A percentile compares a stretch with the other conserved stretches of the same genome.
These are phyloP conservation scores for Gasterosteus aculeatus DNA, from an alignment of 2,113 vertebrate species.

Conservation along the genomic window DNA sequence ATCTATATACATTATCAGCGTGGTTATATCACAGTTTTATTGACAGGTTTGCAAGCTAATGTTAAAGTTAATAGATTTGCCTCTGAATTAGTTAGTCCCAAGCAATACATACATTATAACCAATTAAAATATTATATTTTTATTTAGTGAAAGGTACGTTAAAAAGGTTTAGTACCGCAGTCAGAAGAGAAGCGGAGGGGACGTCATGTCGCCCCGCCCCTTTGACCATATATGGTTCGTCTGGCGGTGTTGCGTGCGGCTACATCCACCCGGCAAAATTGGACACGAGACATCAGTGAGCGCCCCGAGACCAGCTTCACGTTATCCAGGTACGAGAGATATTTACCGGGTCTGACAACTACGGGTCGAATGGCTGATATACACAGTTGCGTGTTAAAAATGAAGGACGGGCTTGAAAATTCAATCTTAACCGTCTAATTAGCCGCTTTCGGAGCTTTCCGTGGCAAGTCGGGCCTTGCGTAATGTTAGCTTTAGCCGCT, in stretches of 20 bases:
- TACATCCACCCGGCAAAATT: slow-evolving; percentile 78
- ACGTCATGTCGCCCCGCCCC: slow-evolving; percentile 29
- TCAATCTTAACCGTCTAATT: neutral
- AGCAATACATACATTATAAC: neutral
- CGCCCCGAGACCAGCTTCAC: slow-evolving; percentile 27
- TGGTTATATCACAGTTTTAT: neutral
- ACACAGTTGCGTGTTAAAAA: rapidly evolving
- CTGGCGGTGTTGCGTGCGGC: slow-evolving; percentile 53
- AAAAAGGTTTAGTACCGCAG: slow-evolving; percentile 36
- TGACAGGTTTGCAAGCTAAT: neutral
- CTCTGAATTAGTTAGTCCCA: neutral
- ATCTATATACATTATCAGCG: neutral
- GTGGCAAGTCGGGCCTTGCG: slow-evolving; percentile 51
- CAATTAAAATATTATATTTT: neutral
- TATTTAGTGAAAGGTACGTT: neutral
- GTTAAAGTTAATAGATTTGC: neutral
- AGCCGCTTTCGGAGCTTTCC: neutral
- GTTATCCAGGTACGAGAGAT: slow-evolving; percentile 50
- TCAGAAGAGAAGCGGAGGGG: slow-evolving; percentile 40
- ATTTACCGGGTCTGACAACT: neutral
- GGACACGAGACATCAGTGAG: slow-evolving; percentile 71
- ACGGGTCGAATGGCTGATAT: rapidly evolving
- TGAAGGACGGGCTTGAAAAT: neutral
- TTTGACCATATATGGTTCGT: slow-evolving; percentile 71
- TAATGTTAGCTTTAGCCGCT: slow-evolving; percentile 47